These are phyloP conservation scores for Merops nubicus DNA, from an alignment of 2,113 vertebrate species.

Conservation along the genomic window DNA sequence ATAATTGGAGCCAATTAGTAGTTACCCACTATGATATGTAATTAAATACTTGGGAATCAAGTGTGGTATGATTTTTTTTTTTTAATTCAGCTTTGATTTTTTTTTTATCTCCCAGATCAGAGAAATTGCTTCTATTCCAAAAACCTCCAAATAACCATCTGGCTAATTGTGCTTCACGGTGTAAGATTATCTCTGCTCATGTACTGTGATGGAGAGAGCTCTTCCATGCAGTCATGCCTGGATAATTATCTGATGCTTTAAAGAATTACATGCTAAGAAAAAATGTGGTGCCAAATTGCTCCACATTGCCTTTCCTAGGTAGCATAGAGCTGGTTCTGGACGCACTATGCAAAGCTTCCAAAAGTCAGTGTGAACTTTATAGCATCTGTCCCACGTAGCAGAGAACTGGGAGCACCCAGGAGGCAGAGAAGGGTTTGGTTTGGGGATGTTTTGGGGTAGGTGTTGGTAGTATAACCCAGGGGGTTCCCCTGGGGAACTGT, in stretches of 20 bases:
- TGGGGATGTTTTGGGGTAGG: background rate
- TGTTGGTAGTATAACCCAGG: background rate
- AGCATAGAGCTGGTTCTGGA: background rate
- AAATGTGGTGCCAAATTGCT: background rate
- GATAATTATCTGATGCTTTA: background rate
- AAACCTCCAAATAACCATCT: constrained; percentile 47
- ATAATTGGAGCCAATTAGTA: background rate
- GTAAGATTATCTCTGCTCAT: background rate
- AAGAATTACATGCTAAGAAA: background rate
- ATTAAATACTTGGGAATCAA: constrained; percentile 32
- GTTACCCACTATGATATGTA: background rate
- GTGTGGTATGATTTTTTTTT: background rate
- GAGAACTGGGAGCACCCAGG: background rate
- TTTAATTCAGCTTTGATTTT: constrained; percentile 10
- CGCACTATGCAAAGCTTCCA: background rate
- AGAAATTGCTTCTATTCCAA: constrained; percentile 16
- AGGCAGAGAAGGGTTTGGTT: background rate
- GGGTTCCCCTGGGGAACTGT: background rate
- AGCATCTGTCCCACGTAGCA: background rate
- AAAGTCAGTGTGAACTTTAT: background rate
- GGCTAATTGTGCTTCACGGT: constrained; percentile 17
- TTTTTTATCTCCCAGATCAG: background rate
- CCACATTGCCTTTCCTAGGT: background rate
- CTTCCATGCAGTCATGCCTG: background rate
- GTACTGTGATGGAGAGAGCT: background rate